Evolutionary conservation across 2,113 vertebrate species (phyloP), one percentile per base, ranked within the genome.

Genomic region (Oncorhynchus gorbuscha): DNA sequence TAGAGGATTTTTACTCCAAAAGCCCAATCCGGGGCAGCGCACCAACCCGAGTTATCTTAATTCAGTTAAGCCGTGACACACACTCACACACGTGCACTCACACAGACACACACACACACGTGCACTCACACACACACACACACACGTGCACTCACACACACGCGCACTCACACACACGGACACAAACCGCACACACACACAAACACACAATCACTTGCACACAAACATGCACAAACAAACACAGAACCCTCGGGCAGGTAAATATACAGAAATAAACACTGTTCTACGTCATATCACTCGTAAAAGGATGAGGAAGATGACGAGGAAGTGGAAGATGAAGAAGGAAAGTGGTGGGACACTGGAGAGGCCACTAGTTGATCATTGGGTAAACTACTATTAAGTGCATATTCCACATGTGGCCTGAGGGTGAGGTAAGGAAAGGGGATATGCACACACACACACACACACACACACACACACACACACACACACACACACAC

Each of bases 1-100:
- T 82, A 82, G 86, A 89, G 90, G 91, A 91, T 90, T 90, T 92
- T 89, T 86, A 87, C 88, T 90, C 88, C 90, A 82, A 89, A 85
- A 89, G 61, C 86, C 83, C 90, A 89, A 91, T 89, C 86, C 87
- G 88, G 89, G 86, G 91, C 90, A 87, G 80, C 79, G 84, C 84
- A 91, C 78, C 88, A 87, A 87, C 87, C 76, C 81, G 74, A 81
- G 88, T 89, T 87, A 76, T 91, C 88, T 85, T 90, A 82, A 87
- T 88, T 87, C 87, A 90, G 87, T 86, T 86, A 89, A 88, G 83
- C 83, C 89, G 82, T 82, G 75, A 65, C 78, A 87, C 77, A 67
- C 76, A 77, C 72, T 83, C 65, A 68, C 30, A 71, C 68, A 74
- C 76, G 81, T 26, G 62, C 13, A 11, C 62, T 73, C 73, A 24